These are phyloP conservation scores for Neolamprologus longior DNA, from an alignment of 2,113 vertebrate genomes.

Conservation along the genomic window DNA sequence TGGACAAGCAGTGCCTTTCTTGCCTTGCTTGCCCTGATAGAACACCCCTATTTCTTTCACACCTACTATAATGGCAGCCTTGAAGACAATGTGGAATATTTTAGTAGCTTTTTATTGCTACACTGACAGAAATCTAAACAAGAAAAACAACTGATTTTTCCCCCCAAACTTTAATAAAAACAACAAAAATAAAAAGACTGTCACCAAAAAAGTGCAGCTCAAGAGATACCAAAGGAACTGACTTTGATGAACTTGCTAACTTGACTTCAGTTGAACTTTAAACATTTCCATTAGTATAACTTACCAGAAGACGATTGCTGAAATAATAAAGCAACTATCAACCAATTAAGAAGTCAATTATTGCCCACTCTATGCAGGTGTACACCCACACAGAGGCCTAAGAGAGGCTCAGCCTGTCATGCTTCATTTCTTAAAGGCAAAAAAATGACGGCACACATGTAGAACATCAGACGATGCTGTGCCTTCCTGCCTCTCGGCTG, in stretches of 20 bases:
- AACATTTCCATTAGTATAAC: background rate
- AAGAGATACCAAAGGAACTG: background rate
- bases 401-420: background rate
- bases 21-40: background rate
- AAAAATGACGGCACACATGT: conserved; percentile 11
- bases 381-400: background rate
- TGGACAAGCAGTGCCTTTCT: background rate
- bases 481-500: conserved; percentile 19
- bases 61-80: background rate
- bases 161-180: background rate
- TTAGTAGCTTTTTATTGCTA: background rate
- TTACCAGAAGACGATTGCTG: background rate
- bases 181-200: background rate
- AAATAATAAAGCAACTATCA: background rate
- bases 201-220: background rate
- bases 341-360: background rate
- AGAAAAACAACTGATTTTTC: accelerated
- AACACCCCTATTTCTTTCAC: background rate
- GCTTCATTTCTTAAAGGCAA: background rate
- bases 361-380: background rate
- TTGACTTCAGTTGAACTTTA: background rate
- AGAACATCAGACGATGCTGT: conserved; percentile 11
- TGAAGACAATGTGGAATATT: background rate
- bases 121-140: background rate
- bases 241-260: background rate